Conservation (phyloP, 1,140 invertebrate genomes). For the Penaeus indicus region DNA sequence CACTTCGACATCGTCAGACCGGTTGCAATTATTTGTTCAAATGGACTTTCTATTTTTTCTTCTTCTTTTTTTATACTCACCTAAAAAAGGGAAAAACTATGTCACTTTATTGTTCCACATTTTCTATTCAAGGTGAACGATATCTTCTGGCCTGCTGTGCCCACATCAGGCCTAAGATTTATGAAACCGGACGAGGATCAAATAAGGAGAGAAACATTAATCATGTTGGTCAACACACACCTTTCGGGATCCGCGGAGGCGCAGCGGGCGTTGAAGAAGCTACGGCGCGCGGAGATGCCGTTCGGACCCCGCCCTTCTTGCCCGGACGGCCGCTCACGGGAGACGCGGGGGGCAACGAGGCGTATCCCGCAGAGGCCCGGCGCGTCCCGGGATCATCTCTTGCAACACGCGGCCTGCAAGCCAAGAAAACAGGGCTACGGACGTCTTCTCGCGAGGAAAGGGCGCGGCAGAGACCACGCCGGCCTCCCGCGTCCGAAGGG, state of each 20-base stretch:
- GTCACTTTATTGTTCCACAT: background rate
- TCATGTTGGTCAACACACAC: conserved; percentile 64
- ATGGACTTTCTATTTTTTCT: background rate
- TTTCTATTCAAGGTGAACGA: conserved; percentile 31
- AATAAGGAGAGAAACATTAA: conserved; percentile 60
- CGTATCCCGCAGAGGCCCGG: conserved; percentile 41
- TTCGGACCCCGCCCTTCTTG: conserved; percentile 32
- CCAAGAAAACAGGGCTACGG: background rate
- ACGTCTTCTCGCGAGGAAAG: background rate
- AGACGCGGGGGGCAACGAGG: conserved; percentile 12
- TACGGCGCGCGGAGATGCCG: background rate
- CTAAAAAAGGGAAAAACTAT: background rate
- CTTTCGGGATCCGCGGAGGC: conserved; percentile 43
- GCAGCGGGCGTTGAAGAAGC: conserved; percentile 31
- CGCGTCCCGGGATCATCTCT: background rate
- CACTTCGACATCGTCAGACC: no score
- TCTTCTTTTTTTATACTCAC: no score
- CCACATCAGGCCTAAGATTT: conserved; percentile 32
- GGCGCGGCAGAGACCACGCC: no score
- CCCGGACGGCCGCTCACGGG: conserved; percentile 2
- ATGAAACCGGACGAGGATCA: conserved; percentile 56
- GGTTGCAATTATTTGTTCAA: no score
- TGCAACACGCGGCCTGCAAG: background rate
- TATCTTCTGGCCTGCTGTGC: conserved; percentile 33
- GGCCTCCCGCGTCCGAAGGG: no score